Base-by-base conservation (phyloP, 2,888 invertebrate species). In the Chrysomela aeneicollis region DNA sequence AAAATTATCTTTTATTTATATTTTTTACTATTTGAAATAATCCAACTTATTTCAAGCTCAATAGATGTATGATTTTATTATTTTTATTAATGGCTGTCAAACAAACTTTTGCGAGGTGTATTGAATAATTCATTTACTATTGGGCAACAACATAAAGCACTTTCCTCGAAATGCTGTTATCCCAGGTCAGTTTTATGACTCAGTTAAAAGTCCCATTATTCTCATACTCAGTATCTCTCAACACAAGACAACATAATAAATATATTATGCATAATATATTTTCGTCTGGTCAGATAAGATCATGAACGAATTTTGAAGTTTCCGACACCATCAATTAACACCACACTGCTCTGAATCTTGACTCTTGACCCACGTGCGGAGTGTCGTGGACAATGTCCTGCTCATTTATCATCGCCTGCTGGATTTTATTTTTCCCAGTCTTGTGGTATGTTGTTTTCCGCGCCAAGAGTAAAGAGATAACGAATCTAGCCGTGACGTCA, bases 101-200 rank as follows among this genome's bases (percentile, higher is more conserved):
- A 42, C 42, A 42, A 42, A 42, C 4, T 42, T 42, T 42, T 42
- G 4, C 10, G 15, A 22, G 21, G 54, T 22, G 12, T 47, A 26
- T 2, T 57, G 22, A 57, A 46, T 26, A 46, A 46, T 46, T 26
- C 42, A 30, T 46, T 57, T 46, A 17, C 18, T 17, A 26, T 47
- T 46, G 46, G 42, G 47, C 46, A 15, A 46, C 46, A 26, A 47
- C 42, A 12, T 49, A 2, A 19, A 18, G 19, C 19, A 49, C 49
- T 22, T 15, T 35, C 46, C 46, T 46, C 37, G 22, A 37, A 52
- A 64, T 47, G 42, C 46, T 42, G 59, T 61, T 61, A 15, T 75
- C 74, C 76, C 78, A 81, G 82, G 82, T 83, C 82, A 83, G 82
- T 83, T 83, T 83, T 82, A 83, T 82, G 78, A 74, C 79, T 77